Base-by-base conservation (phyloP, 2,797 vertebrate species). In the Oreochromis mossambicus region DNA sequence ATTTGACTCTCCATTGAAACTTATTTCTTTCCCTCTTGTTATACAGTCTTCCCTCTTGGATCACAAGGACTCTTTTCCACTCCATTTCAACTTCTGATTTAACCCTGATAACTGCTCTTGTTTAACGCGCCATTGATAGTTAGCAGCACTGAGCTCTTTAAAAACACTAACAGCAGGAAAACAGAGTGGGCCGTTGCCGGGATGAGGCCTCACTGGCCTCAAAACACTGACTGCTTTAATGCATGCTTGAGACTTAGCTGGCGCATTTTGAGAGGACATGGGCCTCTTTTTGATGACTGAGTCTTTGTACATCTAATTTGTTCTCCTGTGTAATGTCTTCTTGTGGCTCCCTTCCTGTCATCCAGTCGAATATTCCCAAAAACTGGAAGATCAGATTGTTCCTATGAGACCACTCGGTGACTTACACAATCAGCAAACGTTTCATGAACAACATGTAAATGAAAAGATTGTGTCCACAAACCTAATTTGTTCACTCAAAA, bases 101-200 rank as follows among this genome's bases (percentile, higher is more conserved):
- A 76, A 87, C 80, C 76, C 82, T 3, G 89, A 92, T 91, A 90
- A 66, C 88, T 78, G 79, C 19, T 80, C 88, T 89, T 68, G 85
- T 91, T 92, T 84, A 85, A 92, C 14, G 83, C 84, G 5, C 29
- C 88, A 82, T 85, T 91, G 87, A 83, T 83, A 38, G 79, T 81
- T 26, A 80, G 87, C 77, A 50, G 89, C 83, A 63, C 87, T 10
- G 76, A 80, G 90, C 80, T 78, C 82, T 79, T 85, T 83, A 77
- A 89, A 89, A 83, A 84, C 73, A 78, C 38, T 17, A 56, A 56
- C 48, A 58, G 80, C 82, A 81, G 68, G 76, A 50, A 78, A 63
- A 80, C 82, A 51, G 55, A 81, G 84, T 43, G 81, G 48, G 75
- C 75, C 8, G 32, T 76, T 14, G 24, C 76, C 7, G 75, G 79